Base-by-base conservation (phyloP, 2,113 vertebrate species). In the Cavia porcellus region DNA sequence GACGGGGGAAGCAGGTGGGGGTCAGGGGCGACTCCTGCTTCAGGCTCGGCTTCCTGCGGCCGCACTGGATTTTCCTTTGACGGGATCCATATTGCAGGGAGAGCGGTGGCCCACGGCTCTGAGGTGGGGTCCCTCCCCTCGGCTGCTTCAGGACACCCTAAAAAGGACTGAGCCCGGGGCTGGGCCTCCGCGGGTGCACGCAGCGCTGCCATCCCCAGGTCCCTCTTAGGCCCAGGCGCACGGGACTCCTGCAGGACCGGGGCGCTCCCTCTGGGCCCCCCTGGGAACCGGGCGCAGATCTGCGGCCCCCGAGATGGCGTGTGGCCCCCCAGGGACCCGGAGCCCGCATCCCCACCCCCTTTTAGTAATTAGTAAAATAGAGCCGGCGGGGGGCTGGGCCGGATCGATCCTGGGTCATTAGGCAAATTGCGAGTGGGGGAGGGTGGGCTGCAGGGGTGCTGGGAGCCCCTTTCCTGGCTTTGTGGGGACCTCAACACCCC, bases 371-470 rank as follows among this genome's bases (percentile, higher is more conserved):
- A 98, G 98, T 97, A 98, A 97, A 98, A 98, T 97, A 97, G 98
- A 98, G 98, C 97, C 97, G 98, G 86, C 14, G 52, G 52, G 94
- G 84, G 79, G 95, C 85, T 94, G 28, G 30, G 85, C 92, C 98
- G 97, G 94, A 98, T 99, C 98, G 97, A 99, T 99, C 97, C 86
- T 50, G 95, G 97, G 98, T 98, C 98, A 99, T 99, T 98, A 99
- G 97, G 98, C 95, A 97, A 98, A 97, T 98, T 96, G 97, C 86
- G 57, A 94, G 57, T 32, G n/a, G 77, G 62, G 86, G 94, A 94
- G 81, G 93, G 64, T 59, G 89, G 24, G 47, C 61, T 15, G 7
- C 22, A 59, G 28, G 64, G 77, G 59, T 66, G 77, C 57, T 57
- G 64, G 86, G 38, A 4, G 1, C 86, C 94, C 95, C 74, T 35